Percentiles rank a stretch among this genome's conserved stretches.
phyloP scores from a whole-genome alignment of 2,797 vertebrate genomes.

The Bovichtus variegatus region DNA sequence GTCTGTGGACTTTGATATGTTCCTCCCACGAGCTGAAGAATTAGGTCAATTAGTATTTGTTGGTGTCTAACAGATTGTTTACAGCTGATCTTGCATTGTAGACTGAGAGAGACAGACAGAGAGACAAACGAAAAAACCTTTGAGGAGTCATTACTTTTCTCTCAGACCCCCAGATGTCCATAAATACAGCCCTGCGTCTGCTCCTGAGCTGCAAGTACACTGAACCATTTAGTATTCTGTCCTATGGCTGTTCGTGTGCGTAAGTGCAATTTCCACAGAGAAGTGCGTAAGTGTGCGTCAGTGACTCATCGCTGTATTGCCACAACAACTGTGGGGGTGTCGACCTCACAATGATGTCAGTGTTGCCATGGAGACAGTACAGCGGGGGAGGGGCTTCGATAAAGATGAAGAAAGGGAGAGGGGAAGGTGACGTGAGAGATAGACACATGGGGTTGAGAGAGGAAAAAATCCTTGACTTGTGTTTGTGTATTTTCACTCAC shows the following conservation, averaged over 20 bases:
- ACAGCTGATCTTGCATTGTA: neutral
- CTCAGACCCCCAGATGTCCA: constrained; percentile 16
- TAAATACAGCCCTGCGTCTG: constrained; percentile 20
- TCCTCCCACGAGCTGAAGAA: neutral
- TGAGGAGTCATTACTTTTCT: neutral
- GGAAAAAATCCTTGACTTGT: constrained; percentile 52
- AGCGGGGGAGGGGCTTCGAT: constrained; percentile 71
- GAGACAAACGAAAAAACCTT: neutral
- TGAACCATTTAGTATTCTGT: constrained; percentile 58
- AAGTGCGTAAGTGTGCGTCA: constrained; percentile 80
- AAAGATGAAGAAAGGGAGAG: constrained; percentile 51
- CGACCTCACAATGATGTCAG: constrained; percentile 86
- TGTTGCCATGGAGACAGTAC: constrained; percentile 85
- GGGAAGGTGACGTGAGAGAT: constrained; percentile 61
- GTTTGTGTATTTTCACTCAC: constrained; percentile 18
- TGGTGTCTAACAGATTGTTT: constrained; percentile 1
- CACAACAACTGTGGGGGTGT: constrained; percentile 86
- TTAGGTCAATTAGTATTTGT: constrained; percentile 3
- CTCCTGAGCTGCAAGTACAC: constrained; percentile 16
- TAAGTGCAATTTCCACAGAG: constrained; percentile 70
- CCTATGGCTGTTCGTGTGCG: constrained; percentile 56
- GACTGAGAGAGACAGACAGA: neutral
- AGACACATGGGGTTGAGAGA: constrained; percentile 38
- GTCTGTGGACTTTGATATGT: neutral
- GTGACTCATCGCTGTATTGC: constrained; percentile 86